Conservation (phyloP, 2,888 invertebrate genomes). For the Hemicrepidius hirtus region DNA sequence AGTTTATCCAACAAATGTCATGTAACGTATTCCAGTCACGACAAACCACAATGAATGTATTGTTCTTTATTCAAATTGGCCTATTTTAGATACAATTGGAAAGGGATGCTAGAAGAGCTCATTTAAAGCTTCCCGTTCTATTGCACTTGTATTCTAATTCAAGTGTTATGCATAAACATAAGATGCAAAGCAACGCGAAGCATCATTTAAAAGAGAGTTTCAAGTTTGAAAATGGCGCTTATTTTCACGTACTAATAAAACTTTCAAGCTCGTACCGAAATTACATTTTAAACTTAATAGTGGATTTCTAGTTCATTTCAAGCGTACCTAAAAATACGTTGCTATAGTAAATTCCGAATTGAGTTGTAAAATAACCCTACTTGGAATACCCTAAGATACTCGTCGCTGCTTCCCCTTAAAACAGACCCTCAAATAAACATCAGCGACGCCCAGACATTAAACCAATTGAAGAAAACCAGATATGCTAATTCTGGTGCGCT, state of each 20-base stretch:
- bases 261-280: neutral
- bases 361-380: slow-evolving; percentile 14
- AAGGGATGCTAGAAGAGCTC: slow-evolving; percentile 56
- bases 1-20: slow-evolving; percentile 41
- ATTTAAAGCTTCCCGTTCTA: slow-evolving; percentile 59
- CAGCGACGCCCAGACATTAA: slow-evolving; percentile 35
- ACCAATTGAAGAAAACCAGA: slow-evolving; percentile 56
- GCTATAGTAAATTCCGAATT: slow-evolving; percentile 1
- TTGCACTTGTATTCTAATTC: slow-evolving; percentile 58
- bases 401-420: slow-evolving; percentile 5
- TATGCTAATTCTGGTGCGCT: slow-evolving; percentile 50
- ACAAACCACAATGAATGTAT: slow-evolving; percentile 62
- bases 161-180: slow-evolving; percentile 59
- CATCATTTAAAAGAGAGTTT: slow-evolving; percentile 28
- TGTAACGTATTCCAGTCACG: slow-evolving; percentile 62
- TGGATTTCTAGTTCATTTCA: too few relatives aligned
- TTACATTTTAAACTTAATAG: neutral
- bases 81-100: slow-evolving; percentile 61
- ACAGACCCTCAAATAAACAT: slow-evolving; percentile 11
- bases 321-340: too few relatives aligned
- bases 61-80: slow-evolving; percentile 65
- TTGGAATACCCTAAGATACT: neutral
- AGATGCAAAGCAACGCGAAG: slow-evolving; percentile 48
- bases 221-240: slow-evolving; percentile 7
- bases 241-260: slow-evolving; percentile 14